phyloP scores from a whole-genome alignment of 2,888 invertebrate species.

The Drosophila leonis region DNA sequence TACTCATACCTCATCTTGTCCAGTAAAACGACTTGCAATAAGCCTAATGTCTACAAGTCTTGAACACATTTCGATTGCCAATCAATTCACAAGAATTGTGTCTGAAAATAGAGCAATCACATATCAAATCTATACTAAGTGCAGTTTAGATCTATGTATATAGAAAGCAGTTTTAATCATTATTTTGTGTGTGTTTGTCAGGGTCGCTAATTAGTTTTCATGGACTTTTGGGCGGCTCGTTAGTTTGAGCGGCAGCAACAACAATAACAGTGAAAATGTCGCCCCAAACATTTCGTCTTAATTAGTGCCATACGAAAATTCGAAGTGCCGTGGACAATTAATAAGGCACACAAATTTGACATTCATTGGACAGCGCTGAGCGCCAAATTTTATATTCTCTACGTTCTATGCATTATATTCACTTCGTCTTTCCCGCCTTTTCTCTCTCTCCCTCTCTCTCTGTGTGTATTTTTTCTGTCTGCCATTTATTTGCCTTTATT shows the following conservation, averaged over 20 bases:
- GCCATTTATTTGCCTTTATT: slow-evolving; percentile 79
- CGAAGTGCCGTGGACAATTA: slow-evolving; percentile 69
- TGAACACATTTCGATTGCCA: neutral
- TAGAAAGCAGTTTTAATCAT: neutral
- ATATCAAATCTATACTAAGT: neutral
- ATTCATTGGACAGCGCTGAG: slow-evolving; percentile 60
- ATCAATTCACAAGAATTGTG: neutral
- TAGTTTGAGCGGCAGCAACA: slow-evolving; percentile 30
- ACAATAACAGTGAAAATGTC: slow-evolving; percentile 7
- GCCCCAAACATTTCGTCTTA: slow-evolving; percentile 70
- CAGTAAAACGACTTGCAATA: neutral
- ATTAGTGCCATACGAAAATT: slow-evolving; percentile 57
- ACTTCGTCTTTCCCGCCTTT: neutral
- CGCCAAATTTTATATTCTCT: slow-evolving; percentile 48
- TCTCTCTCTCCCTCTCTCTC: neutral
- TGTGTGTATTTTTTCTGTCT: slow-evolving; percentile 24
- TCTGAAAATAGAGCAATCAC: neutral
- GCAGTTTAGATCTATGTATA: neutral
- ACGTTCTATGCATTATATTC: slow-evolving; percentile 30
- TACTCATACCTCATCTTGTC: too few species aligned
- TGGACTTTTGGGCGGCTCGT: slow-evolving; percentile 42
- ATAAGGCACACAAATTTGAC: slow-evolving; percentile 77
- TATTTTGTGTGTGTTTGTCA: slow-evolving; percentile 34
- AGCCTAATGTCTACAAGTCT: neutral
- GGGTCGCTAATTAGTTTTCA: slow-evolving; percentile 58